Evolutionary conservation across 2,113 vertebrate species (phyloP), one percentile per base, ranked within the genome.

Genomic region (Okapia johnstoni): DNA sequence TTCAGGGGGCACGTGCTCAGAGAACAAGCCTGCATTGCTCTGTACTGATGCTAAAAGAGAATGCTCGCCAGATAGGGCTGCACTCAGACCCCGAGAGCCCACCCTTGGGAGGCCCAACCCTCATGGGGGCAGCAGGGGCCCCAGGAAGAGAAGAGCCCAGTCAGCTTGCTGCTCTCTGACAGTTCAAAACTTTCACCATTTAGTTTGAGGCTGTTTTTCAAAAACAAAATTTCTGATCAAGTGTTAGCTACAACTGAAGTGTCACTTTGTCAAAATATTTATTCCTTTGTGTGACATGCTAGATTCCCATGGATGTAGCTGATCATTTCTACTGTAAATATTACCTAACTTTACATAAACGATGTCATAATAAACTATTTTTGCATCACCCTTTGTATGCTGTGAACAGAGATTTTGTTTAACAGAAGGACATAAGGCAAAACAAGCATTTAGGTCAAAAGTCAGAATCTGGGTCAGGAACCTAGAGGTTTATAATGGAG

Each of bases 321-420:
- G 97, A 98, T 98, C 70, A 92, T 99, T 99, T 99, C 98, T 98
- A 98, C 98, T 99, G 99, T 99, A 99, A 99, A 99, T 99, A 99
- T 95, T 98, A 98, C 98, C 96, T 98, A 98, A 99, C 98, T 99
- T 99, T 98, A 98, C 99, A 98, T 98, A 98, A 99, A 98, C 97
- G 98, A 86, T 98, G 98, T 97, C 91, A 80, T 99, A 99, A 99
- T 99, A 99, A 99, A 99, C 98, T 99, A 99, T 99, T 99, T 99
- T 99, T 99, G 99, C 99, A 99, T 98, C 98, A 98, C 98, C 97
- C 96, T 98, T 98, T 91, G 97, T 96, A 96, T 43, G 96, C 97
- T 4, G 63, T 88, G 93, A 70, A 26, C 4, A 70, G 92, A 95
- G 63, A 13, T 26, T 95, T 97, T 98, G 28, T 97, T 97, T 96